These are phyloP conservation scores for Sphaerodactylus townsendi DNA, from an alignment of 2,113 vertebrate genomes.

Conservation along the genomic window DNA sequence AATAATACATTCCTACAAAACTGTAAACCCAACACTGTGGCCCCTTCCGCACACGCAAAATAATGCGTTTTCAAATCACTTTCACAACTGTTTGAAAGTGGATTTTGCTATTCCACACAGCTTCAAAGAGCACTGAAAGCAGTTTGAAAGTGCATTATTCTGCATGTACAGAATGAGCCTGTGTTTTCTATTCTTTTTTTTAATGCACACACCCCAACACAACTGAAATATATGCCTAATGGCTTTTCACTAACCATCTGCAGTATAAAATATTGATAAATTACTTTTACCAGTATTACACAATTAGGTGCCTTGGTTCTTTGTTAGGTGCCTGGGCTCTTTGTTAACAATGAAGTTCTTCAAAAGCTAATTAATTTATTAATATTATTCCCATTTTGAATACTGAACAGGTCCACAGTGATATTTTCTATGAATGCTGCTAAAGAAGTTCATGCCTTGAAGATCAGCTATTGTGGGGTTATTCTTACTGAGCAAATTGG, in stretches of 20 bases:
- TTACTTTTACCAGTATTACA: slow-evolving; percentile 49
- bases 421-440: slow-evolving; percentile 54
- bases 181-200: background rate
- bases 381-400: slow-evolving; percentile 69
- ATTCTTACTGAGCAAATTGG: slow-evolving; percentile 64
- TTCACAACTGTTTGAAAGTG: no score
- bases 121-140: no score
- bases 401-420: slow-evolving; percentile 76
- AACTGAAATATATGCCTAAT: slow-evolving; percentile 53
- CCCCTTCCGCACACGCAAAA: no score
- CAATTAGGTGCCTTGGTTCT: slow-evolving; percentile 70
- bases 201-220: background rate
- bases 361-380: slow-evolving; percentile 73
- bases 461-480: slow-evolving; percentile 61
- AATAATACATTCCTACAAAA: background rate
- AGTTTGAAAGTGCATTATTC: no score
- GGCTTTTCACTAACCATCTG: background rate
- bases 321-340: no score
- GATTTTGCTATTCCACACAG: no score
- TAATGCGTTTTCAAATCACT: no score
- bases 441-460: slow-evolving; percentile 57
- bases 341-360: slow-evolving; percentile 67
- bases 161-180: no score
- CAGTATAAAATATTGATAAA: background rate
- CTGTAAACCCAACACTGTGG: background rate